These are phyloP conservation scores for Margaritifera margaritifera DNA, from an alignment of 2,888 invertebrate species.

Conservation along the genomic window DNA sequence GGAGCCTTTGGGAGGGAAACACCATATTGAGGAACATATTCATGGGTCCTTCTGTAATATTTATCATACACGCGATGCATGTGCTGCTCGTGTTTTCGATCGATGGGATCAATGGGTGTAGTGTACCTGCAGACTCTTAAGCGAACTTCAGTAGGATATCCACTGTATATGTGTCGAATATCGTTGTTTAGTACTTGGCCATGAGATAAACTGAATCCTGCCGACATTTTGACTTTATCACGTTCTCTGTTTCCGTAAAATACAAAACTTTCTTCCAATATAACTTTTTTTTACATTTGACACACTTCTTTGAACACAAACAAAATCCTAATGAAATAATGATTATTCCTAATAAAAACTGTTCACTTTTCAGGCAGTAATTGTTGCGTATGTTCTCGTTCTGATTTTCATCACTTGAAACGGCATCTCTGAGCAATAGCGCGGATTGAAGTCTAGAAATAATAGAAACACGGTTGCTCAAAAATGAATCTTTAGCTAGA, in stretches of 20 bases:
- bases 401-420: too few relatives aligned
- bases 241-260: neutral
- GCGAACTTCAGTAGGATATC: constrained; percentile 30
- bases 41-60: constrained; percentile 38
- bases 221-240: constrained; percentile 16
- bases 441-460: too few relatives aligned
- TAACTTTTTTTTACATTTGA: too few relatives aligned
- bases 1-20: constrained; percentile 53
- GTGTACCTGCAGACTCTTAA: constrained; percentile 43
- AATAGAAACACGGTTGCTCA: too few relatives aligned
- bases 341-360: too few relatives aligned
- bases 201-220: constrained; percentile 32
- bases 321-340: too few relatives aligned
- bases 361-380: too few relatives aligned
- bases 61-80: constrained; percentile 31
- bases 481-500: too few relatives aligned
- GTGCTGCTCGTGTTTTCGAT: constrained; percentile 43
- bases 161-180: constrained; percentile 59
- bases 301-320: too few relatives aligned
- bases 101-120: constrained; percentile 38
- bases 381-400: too few relatives aligned
- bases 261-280: too few relatives aligned
- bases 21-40: constrained; percentile 46
- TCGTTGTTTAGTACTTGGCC: constrained; percentile 36
- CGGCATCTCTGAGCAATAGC: too few relatives aligned